Base-by-base conservation (phyloP, 2,797 vertebrate genomes). In the Phrynocephalus guinanensis region DNA sequence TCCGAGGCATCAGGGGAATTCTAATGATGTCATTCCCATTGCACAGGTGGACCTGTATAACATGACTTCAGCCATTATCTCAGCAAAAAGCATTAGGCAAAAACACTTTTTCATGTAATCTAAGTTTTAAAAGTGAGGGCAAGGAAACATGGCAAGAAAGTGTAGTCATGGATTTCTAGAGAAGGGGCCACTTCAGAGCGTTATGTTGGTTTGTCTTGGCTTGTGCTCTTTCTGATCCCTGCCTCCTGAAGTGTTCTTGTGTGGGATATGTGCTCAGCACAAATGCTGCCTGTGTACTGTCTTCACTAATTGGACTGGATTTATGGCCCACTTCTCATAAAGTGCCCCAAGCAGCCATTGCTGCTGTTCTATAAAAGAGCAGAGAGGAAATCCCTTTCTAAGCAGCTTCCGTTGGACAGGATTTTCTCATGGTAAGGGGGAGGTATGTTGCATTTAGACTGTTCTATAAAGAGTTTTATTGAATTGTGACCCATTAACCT, bases 281-380 rank as follows among this genome's bases (percentile, higher is more conserved):
- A 91, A 89, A 88, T 26, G 85, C 75, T 82, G 5, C 86, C 90
- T 84, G 16, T 90, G 79, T 91, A 48, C 84, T 87, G 93, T 91
- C 89, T 91, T 52, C 76, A 73, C 89, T 95, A 95, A 94, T 94
- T 95, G 89, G 78, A 86, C 92, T 92, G 90, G 85, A 84, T 94
- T 93, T 94, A 91, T 84, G 70, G 72, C 90, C 92, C 83, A 86
- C 79, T 83, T 91, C 93, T 93, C 86, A 88, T 91, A 93, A 94
- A 94, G 60, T 83, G 52, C 92, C 72, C 83, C 75, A 94, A 88
- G 90, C 79, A 93, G 80, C 87, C 24, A 52, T 89, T 92, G 81
- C 79, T 93, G 87, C 83, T 91, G 90, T 91, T 91, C 83, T 87
- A 82, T 91, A 93, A 94, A 94, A 73, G 33, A 48, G 75, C 76